phyloP scores from a whole-genome alignment of 2,797 vertebrate genomes.

The Catostomus latipinnis region DNA sequence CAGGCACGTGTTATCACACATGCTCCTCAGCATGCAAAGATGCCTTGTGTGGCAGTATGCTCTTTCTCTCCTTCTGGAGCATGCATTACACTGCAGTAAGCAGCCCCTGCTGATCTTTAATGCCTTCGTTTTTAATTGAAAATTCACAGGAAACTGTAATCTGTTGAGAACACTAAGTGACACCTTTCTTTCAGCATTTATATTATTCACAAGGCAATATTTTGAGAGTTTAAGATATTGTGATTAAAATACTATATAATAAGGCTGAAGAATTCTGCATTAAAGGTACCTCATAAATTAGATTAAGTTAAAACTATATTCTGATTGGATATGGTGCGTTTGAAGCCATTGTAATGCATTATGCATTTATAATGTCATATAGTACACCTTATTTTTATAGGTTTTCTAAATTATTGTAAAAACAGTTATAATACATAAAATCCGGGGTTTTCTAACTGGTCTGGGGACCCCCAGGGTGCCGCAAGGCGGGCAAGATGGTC shows the following conservation, averaged over 20 bases:
- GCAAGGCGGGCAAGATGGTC: too few relatives aligned
- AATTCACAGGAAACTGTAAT: constrained; percentile 32
- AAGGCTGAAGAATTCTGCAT: not conserved
- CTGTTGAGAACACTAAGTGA: constrained; percentile 26
- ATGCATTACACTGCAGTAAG: constrained; percentile 6
- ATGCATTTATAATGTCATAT: too few relatives aligned
- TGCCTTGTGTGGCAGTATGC: not conserved
- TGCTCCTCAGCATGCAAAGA: constrained; percentile 11
- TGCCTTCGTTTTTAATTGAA: constrained; percentile 51
- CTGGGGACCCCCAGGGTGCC: too few relatives aligned
- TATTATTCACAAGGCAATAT: not conserved
- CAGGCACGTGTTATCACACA: constrained; percentile 20
- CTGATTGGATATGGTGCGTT: not conserved
- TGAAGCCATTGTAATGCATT: not conserved
- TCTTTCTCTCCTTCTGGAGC: not conserved
- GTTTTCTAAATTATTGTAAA: too few relatives aligned
- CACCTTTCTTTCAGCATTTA: constrained; percentile 1
- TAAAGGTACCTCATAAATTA: not conserved
- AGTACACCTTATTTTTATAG: too few relatives aligned
- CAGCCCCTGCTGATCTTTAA: constrained; percentile 42
- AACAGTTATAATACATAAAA: too few relatives aligned
- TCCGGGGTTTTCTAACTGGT: too few relatives aligned
- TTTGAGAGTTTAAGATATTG: too few relatives aligned
- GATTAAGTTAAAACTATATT: not conserved
- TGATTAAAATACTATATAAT: not conserved